A percentile compares a stretch with the other conserved stretches of the same genome.
These are phyloP conservation scores for Mus spicilegus DNA, from an alignment of 2,113 vertebrate species.

Conservation along the genomic window DNA sequence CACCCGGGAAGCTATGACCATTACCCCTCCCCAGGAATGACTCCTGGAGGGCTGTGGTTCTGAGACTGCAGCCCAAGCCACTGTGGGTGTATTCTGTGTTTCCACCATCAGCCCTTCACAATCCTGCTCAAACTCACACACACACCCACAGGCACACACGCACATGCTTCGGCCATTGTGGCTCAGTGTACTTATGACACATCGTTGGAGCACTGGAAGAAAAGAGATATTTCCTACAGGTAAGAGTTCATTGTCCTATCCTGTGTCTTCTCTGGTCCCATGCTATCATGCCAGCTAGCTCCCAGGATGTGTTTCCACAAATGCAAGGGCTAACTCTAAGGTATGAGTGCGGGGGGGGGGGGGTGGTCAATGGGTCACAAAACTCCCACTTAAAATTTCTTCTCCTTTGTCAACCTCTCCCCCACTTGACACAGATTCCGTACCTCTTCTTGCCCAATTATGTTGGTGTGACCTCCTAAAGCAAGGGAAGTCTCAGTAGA, in stretches of 20 bases:
- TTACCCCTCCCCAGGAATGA: conserved; percentile 19
- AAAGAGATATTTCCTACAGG: conserved; percentile 26
- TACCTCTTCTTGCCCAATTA: background rate
- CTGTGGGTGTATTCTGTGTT: background rate
- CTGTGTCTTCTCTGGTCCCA: conserved; percentile 20
- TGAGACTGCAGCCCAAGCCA: conserved; percentile 60
- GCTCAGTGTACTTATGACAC: conserved; percentile 28
- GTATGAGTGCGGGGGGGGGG: background rate
- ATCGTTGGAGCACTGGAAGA: background rate
- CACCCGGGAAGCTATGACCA: conserved; percentile 69
- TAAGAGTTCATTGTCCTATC: background rate
- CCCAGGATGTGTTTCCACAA: fast-evolving
- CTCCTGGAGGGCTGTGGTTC: conserved; percentile 73
- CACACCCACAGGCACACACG: background rate
- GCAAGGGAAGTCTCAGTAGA: background rate
- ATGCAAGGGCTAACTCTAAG: conserved; percentile 27
- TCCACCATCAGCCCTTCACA: conserved; percentile 38
- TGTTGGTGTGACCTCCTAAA: background rate
- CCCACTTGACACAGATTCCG: conserved; percentile 2
- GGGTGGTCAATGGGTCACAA: conserved; percentile 23
- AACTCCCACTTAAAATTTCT: background rate
- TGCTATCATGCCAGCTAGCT: background rate
- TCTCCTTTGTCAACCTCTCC: background rate
- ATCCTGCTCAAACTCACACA: background rate
- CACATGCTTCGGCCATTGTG: background rate